These are phyloP conservation scores for Chlamydotis undulata DNA, from an alignment of 2,113 vertebrate genomes.

Conservation along the genomic window DNA sequence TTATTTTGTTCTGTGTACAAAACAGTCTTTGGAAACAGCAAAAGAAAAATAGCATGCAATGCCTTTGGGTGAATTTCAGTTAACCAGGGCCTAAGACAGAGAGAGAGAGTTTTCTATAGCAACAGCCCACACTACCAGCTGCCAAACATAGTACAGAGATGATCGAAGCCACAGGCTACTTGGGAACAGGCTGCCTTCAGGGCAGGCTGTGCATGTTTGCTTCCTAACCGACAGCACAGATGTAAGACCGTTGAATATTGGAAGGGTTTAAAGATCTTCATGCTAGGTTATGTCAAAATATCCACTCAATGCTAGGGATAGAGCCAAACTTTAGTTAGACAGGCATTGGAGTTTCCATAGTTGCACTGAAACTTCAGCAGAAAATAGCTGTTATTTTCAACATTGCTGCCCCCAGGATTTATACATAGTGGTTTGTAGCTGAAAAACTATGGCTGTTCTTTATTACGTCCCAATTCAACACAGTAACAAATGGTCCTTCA, in stretches of 20 bases:
- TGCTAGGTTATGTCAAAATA: slow-evolving; percentile 19
- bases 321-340: slow-evolving; percentile 6
- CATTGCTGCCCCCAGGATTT: slow-evolving; percentile 37
- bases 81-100: not conserved
- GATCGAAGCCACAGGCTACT: not conserved
- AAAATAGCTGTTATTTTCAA: slow-evolving; percentile 58
- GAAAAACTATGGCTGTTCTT: slow-evolving; percentile 42
- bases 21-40: not conserved
- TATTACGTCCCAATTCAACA: slow-evolving; percentile 47
- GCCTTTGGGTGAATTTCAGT: not conserved
- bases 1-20: not conserved
- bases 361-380: slow-evolving; percentile 17
- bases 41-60: not conserved
- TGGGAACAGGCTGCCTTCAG: not conserved
- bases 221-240: not conserved
- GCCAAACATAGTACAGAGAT: not conserved
- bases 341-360: slow-evolving; percentile 32
- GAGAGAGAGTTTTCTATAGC: not conserved
- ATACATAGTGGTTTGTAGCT: slow-evolving; percentile 38
- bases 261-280: slow-evolving; percentile 1
- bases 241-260: not conserved
- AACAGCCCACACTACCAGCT: not conserved
- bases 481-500: not conserved
- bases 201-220: fast-evolving
- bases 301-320: not conserved